Percentiles rank a stretch among this genome's conserved stretches.
Conservation (phyloP, 2,888 invertebrate species). For the Lochmaea crataegi region DNA sequence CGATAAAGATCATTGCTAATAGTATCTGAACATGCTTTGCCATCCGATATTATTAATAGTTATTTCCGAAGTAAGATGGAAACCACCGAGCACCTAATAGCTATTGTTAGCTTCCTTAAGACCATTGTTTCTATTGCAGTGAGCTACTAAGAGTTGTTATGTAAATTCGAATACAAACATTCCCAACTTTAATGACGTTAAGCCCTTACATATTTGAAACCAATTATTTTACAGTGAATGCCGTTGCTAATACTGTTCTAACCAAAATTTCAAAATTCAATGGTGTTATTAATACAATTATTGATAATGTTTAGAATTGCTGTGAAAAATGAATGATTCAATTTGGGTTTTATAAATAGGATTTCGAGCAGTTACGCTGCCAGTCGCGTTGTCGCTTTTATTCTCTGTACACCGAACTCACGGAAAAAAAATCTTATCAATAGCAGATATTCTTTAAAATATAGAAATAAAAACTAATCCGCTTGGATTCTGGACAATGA, state of each 20-base stretch:
- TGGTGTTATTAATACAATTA: too few relatives aligned
- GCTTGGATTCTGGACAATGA: too few relatives aligned
- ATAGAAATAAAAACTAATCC: too few relatives aligned
- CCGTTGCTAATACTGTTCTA: background rate
- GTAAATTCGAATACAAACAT: slow-evolving; percentile 1
- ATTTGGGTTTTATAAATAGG: too few relatives aligned
- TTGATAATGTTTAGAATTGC: too few relatives aligned
- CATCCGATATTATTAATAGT: background rate
- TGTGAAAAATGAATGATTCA: too few relatives aligned
- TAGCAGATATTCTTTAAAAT: too few relatives aligned
- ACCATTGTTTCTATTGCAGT: slow-evolving; percentile 1
- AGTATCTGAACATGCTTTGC: background rate
- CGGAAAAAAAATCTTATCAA: too few relatives aligned
- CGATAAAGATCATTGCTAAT: background rate
- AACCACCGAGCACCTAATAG: background rate
- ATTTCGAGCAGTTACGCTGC: too few relatives aligned
- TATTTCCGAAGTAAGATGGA: background rate
- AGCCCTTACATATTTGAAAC: background rate
- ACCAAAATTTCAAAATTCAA: background rate
- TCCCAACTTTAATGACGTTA: background rate
- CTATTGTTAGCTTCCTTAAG: background rate
- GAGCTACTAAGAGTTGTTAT: background rate
- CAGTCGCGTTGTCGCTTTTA: too few relatives aligned
- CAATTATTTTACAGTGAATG: background rate
- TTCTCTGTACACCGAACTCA: too few relatives aligned